Evolutionary conservation across 2,888 invertebrate species (phyloP).

Genomic region (Theretra japonica): DNA sequence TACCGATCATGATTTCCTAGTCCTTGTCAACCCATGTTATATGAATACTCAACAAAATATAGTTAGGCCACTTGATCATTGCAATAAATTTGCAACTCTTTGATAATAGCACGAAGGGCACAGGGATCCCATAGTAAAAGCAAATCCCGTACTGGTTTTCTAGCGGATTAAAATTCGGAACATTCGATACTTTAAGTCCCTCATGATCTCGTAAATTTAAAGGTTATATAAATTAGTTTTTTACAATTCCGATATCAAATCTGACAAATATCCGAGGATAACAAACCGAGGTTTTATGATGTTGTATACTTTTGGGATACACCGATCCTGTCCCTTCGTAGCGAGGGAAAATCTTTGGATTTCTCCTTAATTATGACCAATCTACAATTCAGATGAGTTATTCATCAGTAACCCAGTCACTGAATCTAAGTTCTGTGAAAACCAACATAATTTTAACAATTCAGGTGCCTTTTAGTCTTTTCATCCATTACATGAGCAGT

Average conservation of each 20-base stretch:
- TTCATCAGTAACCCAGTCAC: neutral
- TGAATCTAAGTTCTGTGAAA: neutral
- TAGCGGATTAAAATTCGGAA: no score
- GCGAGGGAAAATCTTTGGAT: neutral
- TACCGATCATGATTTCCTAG: neutral
- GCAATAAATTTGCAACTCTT: neutral
- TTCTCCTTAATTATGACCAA: neutral
- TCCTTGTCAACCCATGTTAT: neutral
- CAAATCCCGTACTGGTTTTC: no score
- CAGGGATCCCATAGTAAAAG: no score
- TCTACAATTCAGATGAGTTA: neutral
- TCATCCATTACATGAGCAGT: neutral
- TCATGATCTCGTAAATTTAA: no score
- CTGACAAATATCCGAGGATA: no score
- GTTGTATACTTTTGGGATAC: no score
- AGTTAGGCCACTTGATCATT: neutral
- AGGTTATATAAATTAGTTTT: no score
- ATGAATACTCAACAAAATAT: neutral
- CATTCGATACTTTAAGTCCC: no score
- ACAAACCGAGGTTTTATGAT: no score
- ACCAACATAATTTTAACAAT: neutral
- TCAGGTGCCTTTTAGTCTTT: neutral
- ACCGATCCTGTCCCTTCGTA: neutral
- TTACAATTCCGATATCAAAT: no score
- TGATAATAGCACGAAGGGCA: no score